Base-by-base conservation (phyloP, 2,888 invertebrate genomes). In the Dicyrtoma fusca region DNA sequence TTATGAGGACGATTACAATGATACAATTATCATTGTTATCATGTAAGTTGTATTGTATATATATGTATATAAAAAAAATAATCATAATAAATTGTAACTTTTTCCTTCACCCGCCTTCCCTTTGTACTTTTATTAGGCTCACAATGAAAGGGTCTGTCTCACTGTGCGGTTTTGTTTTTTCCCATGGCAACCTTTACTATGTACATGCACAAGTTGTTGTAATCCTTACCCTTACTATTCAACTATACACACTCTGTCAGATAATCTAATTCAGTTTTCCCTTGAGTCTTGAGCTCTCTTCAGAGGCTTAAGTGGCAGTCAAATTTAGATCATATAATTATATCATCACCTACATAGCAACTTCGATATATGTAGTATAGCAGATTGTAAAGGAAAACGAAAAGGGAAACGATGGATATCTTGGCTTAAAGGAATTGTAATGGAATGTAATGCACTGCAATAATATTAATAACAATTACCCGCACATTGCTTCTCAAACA, bases 141-240 rank as follows among this genome's bases (percentile, higher is more conserved):
- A 25, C 57, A 26, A 25, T n/a, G 26, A 59, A 26, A n/a, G n/a
- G 44, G 61, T 61, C 61, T 61, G 4, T 61, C 61, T 42, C 21
- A 21, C 26, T 49, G 55, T 66, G 66, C 66, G 66, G 66, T 66
- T 66, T 66, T 17, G 55, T 66, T 66, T 66, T 66, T 66, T 66
- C 66, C 66, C 66, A 66, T 26, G 66, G 53, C 53, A 42, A 53
- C 53, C 23, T 57, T 26, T 57, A 5, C 34, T 8, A 34, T 34
- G 34, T 34, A 34, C 8, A 34, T 3, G 34, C 8, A 34, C 34
- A 57, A 57, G 53, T 53, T n/a, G n/a, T n/a, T n/a, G n/a, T n/a
- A n/a, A n/a, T n/a, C n/a, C n/a, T n/a, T n/a, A n/a, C n/a, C n/a
- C n/a, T n/a, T n/a, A n/a, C n/a, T n/a, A n/a, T n/a, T n/a, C n/a